These are phyloP conservation scores for Pseudopleuronectes americanus DNA, from an alignment of 2,797 vertebrate species.

Conservation along the genomic window DNA sequence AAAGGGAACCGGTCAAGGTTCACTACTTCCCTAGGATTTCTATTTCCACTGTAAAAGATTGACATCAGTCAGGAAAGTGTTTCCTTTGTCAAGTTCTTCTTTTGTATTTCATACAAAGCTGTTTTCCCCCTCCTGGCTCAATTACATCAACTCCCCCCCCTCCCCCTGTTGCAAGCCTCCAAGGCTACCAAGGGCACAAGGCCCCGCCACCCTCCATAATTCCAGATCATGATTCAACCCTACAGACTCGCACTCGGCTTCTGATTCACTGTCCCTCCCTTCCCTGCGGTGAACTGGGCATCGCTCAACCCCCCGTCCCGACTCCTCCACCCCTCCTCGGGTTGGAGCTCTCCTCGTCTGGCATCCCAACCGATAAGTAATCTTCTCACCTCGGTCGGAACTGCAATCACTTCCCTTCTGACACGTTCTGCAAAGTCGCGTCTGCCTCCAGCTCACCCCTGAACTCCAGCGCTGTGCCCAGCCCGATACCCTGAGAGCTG, in stretches of 20 bases:
- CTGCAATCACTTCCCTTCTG: constrained; percentile 38
- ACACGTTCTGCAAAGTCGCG: constrained; percentile 24
- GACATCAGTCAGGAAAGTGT: constrained; percentile 6
- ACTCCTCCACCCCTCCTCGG: constrained; percentile 32
- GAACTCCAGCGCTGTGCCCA: constrained; percentile 36
- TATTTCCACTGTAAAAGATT: constrained; percentile 24
- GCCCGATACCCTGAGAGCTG: not conserved
- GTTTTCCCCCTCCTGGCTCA: constrained; percentile 21
- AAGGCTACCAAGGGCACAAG: constrained; percentile 5
- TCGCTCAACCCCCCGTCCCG: constrained; percentile 17
- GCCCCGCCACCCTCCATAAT: constrained; percentile 7
- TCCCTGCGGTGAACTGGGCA: constrained; percentile 51
- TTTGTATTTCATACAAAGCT: constrained; percentile 23
- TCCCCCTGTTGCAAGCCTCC: constrained; percentile 37
- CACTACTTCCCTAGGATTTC: constrained; percentile 1
- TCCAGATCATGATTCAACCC: constrained; percentile 34
- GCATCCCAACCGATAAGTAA: constrained; percentile 28
- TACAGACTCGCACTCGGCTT: constrained; percentile 1
- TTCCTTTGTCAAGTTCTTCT: constrained; percentile 27
- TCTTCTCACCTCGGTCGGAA: constrained; percentile 43
- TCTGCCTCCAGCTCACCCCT: constrained; percentile 36
- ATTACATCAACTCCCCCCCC: constrained; percentile 41
- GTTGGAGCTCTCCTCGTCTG: constrained; percentile 15
- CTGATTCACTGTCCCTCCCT: constrained; percentile 18
- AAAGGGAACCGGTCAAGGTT: constrained; percentile 5